These are phyloP conservation scores for Hemitrygon akajei DNA, from an alignment of 2,797 vertebrate species.

Conservation along the genomic window DNA sequence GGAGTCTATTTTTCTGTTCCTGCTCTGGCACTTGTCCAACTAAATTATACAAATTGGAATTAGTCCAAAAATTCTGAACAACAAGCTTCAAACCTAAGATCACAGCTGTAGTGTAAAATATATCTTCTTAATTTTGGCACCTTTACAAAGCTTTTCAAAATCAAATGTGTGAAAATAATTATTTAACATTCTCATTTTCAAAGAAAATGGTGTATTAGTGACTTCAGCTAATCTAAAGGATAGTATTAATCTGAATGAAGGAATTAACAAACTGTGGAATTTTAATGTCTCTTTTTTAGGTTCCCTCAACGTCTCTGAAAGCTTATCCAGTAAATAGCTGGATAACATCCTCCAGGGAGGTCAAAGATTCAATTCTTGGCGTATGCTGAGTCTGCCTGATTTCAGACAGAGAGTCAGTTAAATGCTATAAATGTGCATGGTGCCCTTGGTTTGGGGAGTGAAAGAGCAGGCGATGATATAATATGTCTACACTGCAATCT, in stretches of 20 bases:
- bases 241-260: not conserved
- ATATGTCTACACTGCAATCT: not conserved
- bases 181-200: conserved; percentile 1
- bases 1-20: conserved; percentile 13
- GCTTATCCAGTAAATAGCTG: conserved; percentile 28
- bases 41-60: conserved; percentile 7
- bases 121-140: conserved; percentile 5
- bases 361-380: conserved; percentile 1
- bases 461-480: not conserved
- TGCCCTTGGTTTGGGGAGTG: not conserved
- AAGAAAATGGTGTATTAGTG: conserved; percentile 4
- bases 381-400: not conserved
- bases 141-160: conserved; percentile 32
- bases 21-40: conserved; percentile 4
- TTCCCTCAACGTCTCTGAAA: not conserved
- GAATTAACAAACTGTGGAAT: not conserved
- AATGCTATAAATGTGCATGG: not conserved
- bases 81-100: conserved; percentile 6
- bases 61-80: not conserved
- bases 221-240: not conserved
- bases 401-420: conserved; percentile 1
- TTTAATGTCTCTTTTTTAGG: not conserved
- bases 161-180: conserved; percentile 5
- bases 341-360: not conserved
- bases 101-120: conserved; percentile 2